These are phyloP conservation scores for human DNA, from an alignment of 2,113 vertebrate genomes.

Conservation along the genomic window DNA sequence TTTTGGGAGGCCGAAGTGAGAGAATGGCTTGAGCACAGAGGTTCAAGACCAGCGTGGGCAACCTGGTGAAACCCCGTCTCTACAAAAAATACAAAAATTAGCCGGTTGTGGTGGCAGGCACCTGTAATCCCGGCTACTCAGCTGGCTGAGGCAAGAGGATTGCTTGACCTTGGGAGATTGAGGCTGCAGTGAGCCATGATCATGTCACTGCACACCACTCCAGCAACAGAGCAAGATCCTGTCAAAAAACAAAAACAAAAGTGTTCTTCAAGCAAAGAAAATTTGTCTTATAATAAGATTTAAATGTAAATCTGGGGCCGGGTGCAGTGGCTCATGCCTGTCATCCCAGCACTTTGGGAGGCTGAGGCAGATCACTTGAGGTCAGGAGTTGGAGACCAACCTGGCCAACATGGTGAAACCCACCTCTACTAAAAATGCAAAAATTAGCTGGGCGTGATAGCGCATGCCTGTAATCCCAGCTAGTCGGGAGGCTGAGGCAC, in stretches of 20 bases:
- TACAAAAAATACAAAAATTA: not conserved
- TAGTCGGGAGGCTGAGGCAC: not conserved
- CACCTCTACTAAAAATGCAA: not conserved
- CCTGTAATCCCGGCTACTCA: not conserved
- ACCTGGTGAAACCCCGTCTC: not conserved
- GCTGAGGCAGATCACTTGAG: not conserved
- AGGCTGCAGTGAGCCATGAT: not conserved
- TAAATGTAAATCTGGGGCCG: not conserved
- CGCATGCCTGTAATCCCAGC: not conserved
- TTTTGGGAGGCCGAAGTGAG: no score
- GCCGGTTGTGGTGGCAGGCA: not conserved
- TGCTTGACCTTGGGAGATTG: not conserved
- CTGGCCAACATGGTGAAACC: not conserved
- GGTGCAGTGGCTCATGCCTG: not conserved
- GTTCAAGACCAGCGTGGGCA: not conserved
- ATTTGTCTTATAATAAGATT: not conserved
- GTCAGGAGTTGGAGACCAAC: not conserved
- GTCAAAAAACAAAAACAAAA: not conserved
- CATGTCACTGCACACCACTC: not conserved
- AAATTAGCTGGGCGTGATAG: not conserved
- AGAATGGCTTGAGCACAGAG: no score
- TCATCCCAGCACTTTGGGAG: not conserved
- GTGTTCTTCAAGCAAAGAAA: not conserved
- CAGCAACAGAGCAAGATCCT: not conserved
- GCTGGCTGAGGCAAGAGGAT: not conserved